These are phyloP conservation scores for Ochotona curzoniae DNA, from an alignment of 2,113 vertebrate species.

Conservation along the genomic window DNA sequence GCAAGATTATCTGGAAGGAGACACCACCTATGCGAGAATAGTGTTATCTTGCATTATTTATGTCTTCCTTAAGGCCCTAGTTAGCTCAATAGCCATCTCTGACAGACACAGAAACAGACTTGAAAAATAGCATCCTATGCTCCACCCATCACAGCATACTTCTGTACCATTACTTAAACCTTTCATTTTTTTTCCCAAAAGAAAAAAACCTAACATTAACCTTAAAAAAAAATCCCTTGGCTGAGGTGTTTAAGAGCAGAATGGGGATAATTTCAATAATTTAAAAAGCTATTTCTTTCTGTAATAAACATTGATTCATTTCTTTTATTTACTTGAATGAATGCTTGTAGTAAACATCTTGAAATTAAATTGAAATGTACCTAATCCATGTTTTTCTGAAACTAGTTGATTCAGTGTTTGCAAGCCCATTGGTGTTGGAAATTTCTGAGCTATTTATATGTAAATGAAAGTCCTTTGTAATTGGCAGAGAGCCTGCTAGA, in stretches of 20 bases:
- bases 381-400: slow-evolving; percentile 79
- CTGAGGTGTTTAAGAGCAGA: slow-evolving; percentile 42
- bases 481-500: slow-evolving; percentile 75
- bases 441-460: slow-evolving; percentile 86
- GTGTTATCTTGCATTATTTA: background rate
- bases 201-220: background rate
- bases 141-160: background rate
- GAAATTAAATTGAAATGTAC: slow-evolving; percentile 78
- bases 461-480: slow-evolving; percentile 84
- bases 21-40: background rate
- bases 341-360: slow-evolving; percentile 69
- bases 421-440: slow-evolving; percentile 76
- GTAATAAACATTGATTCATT: slow-evolving; percentile 64
- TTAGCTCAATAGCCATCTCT: background rate
- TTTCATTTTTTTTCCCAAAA: background rate
- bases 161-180: background rate
- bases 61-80: background rate
- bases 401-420: slow-evolving; percentile 78
- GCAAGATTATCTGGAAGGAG: background rate
- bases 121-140: background rate
- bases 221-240: slow-evolving; percentile 28
- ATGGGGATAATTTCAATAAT: slow-evolving; percentile 59
- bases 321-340: slow-evolving; percentile 69
- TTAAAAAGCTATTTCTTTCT: slow-evolving; percentile 62
- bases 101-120: background rate